Conservation (phyloP, 2,888 invertebrate genomes). For the Chloromyia formosa region DNA sequence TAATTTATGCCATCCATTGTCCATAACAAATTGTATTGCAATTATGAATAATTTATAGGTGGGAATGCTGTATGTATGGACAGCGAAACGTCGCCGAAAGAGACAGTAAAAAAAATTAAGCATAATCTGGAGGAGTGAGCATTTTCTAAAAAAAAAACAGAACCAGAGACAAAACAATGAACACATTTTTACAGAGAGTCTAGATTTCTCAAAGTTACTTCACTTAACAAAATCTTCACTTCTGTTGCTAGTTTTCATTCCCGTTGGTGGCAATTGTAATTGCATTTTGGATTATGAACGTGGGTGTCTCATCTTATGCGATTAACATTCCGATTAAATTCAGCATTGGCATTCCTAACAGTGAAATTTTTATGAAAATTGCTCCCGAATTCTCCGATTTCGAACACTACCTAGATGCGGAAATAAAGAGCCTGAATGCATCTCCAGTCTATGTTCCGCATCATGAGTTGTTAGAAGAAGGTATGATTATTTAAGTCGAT, state of each 20-base stretch:
- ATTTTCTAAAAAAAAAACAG: too few relatives aligned
- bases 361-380: slow-evolving; percentile 43
- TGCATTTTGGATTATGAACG: slow-evolving; percentile 57
- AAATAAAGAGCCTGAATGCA: slow-evolving; percentile 35
- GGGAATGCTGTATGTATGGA: too few relatives aligned
- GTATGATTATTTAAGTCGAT: slow-evolving; percentile 10
- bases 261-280: slow-evolving; percentile 54
- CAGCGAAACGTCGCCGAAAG: too few relatives aligned
- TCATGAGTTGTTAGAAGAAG: slow-evolving; percentile 25
- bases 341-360: slow-evolving; percentile 53
- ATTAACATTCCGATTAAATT: slow-evolving; percentile 54
- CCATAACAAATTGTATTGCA: too few relatives aligned
- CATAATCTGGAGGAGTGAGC: too few relatives aligned
- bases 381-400: slow-evolving; percentile 18
- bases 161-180: too few relatives aligned
- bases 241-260: slow-evolving; percentile 53
- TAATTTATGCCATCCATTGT: too few relatives aligned
- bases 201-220: too few relatives aligned
- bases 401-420: slow-evolving; percentile 21
- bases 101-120: too few relatives aligned
- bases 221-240: neutral
- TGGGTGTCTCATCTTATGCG: slow-evolving; percentile 53
- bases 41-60: too few relatives aligned
- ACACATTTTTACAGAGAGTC: too few relatives aligned
- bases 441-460: slow-evolving; percentile 15